Evolutionary conservation across 2,113 vertebrate genomes (phyloP).

Genomic region (Phyllostomus discolor): DNA sequence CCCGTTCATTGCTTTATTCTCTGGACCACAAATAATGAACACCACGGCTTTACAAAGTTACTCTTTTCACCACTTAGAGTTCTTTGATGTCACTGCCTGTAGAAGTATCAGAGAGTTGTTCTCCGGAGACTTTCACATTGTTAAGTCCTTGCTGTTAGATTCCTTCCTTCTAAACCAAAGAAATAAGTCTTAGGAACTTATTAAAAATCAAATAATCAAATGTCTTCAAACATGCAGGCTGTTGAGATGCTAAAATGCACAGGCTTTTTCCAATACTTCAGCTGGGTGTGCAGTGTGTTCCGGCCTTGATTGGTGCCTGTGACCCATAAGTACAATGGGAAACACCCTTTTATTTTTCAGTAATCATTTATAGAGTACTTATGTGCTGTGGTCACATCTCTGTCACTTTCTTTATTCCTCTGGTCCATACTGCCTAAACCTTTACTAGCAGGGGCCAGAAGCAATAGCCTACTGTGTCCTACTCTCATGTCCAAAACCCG

Average conservation of each 20-base stretch:
- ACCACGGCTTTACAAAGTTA: background rate
- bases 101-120: constrained; percentile 15
- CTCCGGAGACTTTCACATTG: background rate
- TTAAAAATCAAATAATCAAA: background rate
- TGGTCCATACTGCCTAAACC: background rate
- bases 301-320: background rate
- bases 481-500: background rate
- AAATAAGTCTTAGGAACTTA: background rate
- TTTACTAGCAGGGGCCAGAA: background rate
- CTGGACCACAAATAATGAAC: background rate
- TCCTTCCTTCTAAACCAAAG: background rate
- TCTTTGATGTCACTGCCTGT: constrained; percentile 25
- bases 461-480: background rate
- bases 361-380: background rate
- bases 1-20: background rate
- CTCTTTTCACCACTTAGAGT: background rate
- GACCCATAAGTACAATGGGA: background rate
- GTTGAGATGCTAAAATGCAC: background rate
- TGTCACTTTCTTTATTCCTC: background rate
- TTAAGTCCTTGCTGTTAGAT: background rate
- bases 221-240: background rate
- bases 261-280: background rate
- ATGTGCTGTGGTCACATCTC: too few species aligned
- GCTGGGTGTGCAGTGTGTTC: background rate
- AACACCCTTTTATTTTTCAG: background rate